phyloP scores from a whole-genome alignment of 2,797 vertebrate genomes.

The Notoglanidium macrostoma region DNA sequence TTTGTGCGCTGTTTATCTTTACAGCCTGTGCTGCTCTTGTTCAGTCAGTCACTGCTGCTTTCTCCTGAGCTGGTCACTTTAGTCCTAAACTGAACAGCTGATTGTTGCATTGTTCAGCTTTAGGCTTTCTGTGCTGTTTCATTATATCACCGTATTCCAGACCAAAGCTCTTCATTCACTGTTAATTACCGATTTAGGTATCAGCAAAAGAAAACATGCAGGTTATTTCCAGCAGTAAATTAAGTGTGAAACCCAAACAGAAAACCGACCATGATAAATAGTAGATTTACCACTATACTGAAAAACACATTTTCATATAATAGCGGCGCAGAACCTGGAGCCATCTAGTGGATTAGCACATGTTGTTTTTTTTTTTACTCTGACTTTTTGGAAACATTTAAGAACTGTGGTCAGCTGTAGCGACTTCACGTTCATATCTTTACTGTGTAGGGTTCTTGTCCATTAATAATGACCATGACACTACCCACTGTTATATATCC shows the following conservation, averaged over 20 bases:
- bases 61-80: slow-evolving; percentile 48
- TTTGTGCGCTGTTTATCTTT: slow-evolving; percentile 19
- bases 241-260: background rate
- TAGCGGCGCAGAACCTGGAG: background rate
- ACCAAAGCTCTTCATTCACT: background rate
- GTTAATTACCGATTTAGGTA: background rate
- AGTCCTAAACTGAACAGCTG: slow-evolving; percentile 46
- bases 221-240: background rate
- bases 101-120: slow-evolving; percentile 21
- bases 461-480: slow-evolving; percentile 38
- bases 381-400: background rate
- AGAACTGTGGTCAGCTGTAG: background rate
- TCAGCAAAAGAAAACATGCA: background rate
- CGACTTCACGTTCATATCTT: background rate
- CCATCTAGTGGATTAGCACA: slow-evolving; percentile 5
- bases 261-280: background rate
- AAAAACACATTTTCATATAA: background rate
- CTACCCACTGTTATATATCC: slow-evolving; percentile 51
- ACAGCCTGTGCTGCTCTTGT: slow-evolving; percentile 29
- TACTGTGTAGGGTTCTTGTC: background rate
- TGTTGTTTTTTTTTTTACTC: background rate
- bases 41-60: slow-evolving; percentile 45
- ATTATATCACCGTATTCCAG: slow-evolving; percentile 34
- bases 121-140: slow-evolving; percentile 26
- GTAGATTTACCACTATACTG: background rate